Percentiles rank a stretch among this genome's conserved stretches.
These are phyloP conservation scores for Euphonia xanthogaster DNA, from an alignment of 2,797 vertebrate genomes.

Conservation along the genomic window DNA sequence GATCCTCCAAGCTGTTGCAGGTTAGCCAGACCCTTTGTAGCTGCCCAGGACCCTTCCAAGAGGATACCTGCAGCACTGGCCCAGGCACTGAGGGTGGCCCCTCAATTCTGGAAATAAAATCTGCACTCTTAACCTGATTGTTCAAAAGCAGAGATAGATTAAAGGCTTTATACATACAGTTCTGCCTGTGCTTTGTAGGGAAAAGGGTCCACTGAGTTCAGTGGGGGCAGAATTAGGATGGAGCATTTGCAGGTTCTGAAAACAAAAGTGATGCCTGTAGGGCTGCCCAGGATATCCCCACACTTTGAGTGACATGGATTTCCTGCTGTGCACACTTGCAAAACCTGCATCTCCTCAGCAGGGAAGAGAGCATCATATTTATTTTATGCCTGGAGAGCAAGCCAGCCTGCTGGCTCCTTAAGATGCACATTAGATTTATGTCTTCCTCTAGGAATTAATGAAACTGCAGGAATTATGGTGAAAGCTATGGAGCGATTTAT, in stretches of 20 bases:
- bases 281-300: neutral
- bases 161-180: neutral
- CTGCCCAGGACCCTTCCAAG: neutral
- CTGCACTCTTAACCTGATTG: neutral
- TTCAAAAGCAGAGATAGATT: neutral
- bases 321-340: neutral
- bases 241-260: neutral
- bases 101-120: neutral
- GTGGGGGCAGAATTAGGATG: neutral
- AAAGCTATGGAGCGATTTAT: neutral
- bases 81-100: neutral
- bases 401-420: neutral
- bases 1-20: neutral
- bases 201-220: neutral
- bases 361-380: neutral
- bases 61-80: neutral
- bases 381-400: neutral
- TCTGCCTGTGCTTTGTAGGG: neutral
- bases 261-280: neutral
- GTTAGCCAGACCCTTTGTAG: neutral
- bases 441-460: constrained; percentile 32
- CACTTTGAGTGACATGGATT: neutral
- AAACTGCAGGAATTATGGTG: constrained; percentile 3
- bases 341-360: neutral
- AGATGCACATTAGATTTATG: neutral